Conservation (phyloP, 1,140 invertebrate species). For the Melitaea cinxia region DNA sequence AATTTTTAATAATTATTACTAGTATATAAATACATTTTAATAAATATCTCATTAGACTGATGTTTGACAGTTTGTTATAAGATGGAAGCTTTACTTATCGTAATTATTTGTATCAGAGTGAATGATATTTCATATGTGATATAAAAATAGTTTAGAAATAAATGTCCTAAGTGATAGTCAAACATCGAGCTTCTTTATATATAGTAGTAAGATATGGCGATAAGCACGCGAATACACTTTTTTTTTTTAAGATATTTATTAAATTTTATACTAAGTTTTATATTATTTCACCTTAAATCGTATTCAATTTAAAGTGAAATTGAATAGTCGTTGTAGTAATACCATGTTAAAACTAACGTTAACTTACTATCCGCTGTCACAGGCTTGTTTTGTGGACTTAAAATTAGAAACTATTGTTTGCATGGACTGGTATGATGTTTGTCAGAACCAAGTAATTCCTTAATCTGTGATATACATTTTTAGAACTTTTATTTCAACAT, state of each 20-base stretch:
- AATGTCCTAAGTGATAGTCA: constrained; percentile 33
- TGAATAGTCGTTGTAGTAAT: constrained; percentile 48
- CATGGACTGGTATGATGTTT: constrained; percentile 13
- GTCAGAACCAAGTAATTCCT: constrained; percentile 9
- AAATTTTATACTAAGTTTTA: constrained; percentile 43
- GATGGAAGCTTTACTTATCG: constrained; percentile 62
- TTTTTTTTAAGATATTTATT: constrained; percentile 67
- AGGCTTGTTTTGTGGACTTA: constrained; percentile 11
- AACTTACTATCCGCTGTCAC: constrained; percentile 23
- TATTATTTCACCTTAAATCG: constrained; percentile 54
- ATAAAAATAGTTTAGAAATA: constrained; percentile 60
- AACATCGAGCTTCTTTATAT: constrained; percentile 43
- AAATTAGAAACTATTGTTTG: constrained; percentile 5
- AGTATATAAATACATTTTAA: too few species aligned
- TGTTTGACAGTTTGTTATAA: constrained; percentile 60
- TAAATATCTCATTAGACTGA: constrained; percentile 26
- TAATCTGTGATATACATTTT: constrained; percentile 28
- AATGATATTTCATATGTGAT: constrained; percentile 79
- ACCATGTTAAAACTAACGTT: constrained; percentile 16
- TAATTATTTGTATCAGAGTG: constrained; percentile 61
- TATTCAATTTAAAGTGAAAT: constrained; percentile 50
- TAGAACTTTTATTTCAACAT: constrained; percentile 21
- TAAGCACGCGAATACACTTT: constrained; percentile 41
- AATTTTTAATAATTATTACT: too few species aligned
- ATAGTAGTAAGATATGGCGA: constrained; percentile 47